These are phyloP conservation scores for Malaclemys terrapin DNA, from an alignment of 2,113 vertebrate species.

Conservation along the genomic window DNA sequence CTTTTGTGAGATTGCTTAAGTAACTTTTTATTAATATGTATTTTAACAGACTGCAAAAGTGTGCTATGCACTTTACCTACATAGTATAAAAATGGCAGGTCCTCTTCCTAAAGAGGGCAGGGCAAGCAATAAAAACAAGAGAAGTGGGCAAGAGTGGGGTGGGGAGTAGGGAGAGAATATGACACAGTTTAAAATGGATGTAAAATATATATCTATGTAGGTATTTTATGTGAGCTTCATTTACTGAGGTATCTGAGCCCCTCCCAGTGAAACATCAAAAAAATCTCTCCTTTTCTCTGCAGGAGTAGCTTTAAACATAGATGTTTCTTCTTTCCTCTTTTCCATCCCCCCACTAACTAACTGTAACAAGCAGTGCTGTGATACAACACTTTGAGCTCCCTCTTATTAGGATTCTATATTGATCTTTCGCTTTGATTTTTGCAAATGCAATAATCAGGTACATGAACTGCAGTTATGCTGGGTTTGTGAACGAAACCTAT, in stretches of 20 bases:
- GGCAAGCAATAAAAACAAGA: neutral
- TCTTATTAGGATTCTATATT: neutral
- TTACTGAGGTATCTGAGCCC: neutral
- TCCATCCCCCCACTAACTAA: neutral
- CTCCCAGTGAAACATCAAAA: neutral
- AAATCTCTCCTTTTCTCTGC: neutral
- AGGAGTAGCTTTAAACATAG: neutral
- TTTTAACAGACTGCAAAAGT: conserved; percentile 12
- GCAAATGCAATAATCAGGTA: neutral
- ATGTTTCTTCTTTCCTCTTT: neutral
- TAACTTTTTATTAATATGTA: conserved; percentile 33
- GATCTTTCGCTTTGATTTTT: neutral
- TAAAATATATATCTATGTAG: neutral
- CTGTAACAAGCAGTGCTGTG: neutral
- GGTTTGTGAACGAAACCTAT: neutral
- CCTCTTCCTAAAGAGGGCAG: neutral
- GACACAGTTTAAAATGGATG: conserved; percentile 22
- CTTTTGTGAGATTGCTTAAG: conserved; percentile 50
- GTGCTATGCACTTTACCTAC: conserved; percentile 23
- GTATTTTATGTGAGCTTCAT: neutral
- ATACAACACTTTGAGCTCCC: neutral
- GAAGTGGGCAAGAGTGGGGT: neutral
- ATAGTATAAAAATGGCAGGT: conserved; percentile 42
- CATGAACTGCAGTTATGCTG: neutral
- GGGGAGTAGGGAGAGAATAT: neutral